phyloP scores from a whole-genome alignment of 2,797 vertebrate genomes.

The Aphelocoma californica region DNA sequence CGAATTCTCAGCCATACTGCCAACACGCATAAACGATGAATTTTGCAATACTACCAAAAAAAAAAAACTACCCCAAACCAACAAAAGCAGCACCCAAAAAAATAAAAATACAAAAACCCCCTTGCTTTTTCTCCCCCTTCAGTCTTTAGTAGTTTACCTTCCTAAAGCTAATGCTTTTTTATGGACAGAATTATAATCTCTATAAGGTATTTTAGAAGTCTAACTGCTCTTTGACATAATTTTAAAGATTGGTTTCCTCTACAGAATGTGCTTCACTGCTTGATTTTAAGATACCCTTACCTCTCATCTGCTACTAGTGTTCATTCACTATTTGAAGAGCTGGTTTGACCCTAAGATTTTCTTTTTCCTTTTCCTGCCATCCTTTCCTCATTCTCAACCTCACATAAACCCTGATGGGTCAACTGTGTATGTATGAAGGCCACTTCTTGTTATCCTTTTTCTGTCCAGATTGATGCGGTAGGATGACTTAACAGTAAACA shows the following conservation, averaged over 20 bases:
- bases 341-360: background rate
- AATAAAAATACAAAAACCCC: background rate
- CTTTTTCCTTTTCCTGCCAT: background rate
- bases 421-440: background rate
- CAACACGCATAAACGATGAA: background rate
- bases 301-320: background rate
- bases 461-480: background rate
- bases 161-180: background rate
- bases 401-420: background rate
- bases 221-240: background rate
- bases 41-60: background rate
- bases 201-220: background rate
- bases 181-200: background rate
- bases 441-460: background rate
- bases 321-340: background rate
- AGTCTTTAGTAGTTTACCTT: background rate
- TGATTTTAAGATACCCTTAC: background rate
- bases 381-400: background rate
- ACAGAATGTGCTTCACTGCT: background rate
- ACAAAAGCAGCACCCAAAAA: rapidly evolving
- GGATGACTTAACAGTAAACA: background rate
- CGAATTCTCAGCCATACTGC: background rate
- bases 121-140: background rate
- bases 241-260: background rate
- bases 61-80: background rate